Percentiles rank a stretch among this genome's conserved stretches.
Conservation (phyloP, 2,797 vertebrate species). For the Pseudocheirus occidentalis region DNA sequence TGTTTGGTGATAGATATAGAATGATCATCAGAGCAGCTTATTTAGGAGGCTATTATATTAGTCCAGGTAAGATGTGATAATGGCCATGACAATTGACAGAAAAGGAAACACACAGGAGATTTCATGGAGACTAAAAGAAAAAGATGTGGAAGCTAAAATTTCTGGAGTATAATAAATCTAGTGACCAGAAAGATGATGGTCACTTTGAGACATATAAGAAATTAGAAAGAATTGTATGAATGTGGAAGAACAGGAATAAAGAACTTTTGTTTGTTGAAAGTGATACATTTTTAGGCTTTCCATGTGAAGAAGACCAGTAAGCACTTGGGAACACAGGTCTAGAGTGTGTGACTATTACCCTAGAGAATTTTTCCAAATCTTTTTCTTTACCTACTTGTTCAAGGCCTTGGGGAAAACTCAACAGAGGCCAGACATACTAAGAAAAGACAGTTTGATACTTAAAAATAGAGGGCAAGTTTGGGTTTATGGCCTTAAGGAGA, state of each 20-base stretch:
- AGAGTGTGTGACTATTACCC: not conserved
- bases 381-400: not conserved
- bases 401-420: not conserved
- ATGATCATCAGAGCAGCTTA: not conserved
- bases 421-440: not conserved
- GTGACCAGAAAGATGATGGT: not conserved
- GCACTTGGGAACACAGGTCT: not conserved
- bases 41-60: not conserved
- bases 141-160: not conserved
- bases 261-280: not conserved
- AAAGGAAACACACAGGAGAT: not conserved
- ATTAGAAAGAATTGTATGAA: not conserved
- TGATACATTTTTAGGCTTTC: not conserved
- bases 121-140: not conserved
- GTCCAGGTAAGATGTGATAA: not conserved
- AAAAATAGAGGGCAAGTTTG: not conserved
- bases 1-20: not conserved
- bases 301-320: not conserved
- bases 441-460: not conserved
- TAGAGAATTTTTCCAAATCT: not conserved
- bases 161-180: not conserved
- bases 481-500: not conserved
- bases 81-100: not conserved
- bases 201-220: not conserved
- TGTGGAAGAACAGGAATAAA: not conserved